These are phyloP conservation scores for Achlya flavicornis DNA, from an alignment of 2,888 invertebrate species.

Conservation along the genomic window DNA sequence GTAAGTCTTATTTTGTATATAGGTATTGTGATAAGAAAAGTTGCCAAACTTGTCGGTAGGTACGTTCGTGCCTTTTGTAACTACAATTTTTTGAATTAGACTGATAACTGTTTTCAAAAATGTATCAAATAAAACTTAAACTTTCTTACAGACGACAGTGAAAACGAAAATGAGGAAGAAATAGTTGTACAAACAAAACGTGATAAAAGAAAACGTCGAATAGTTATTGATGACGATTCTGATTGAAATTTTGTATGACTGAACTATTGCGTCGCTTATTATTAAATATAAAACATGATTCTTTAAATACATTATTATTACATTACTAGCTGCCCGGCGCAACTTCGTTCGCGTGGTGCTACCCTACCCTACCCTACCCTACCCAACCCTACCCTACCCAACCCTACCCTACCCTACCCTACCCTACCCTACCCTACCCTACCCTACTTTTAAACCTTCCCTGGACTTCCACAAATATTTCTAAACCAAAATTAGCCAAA, in stretches of 20 bases:
- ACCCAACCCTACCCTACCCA: no score
- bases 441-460: no score
- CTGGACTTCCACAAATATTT: no score
- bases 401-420: no score
- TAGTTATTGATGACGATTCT: constrained; percentile 74
- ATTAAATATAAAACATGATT: constrained; percentile 7
- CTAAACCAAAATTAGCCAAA: no score
- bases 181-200: constrained; percentile 56
- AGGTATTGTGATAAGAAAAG: neutral
- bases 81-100: no score
- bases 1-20: constrained; percentile 45
- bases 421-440: no score
- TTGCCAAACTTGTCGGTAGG: no score
- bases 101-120: neutral
- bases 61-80: no score
- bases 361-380: no score
- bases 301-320: neutral
- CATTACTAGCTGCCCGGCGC: no score
- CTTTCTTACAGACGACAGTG: constrained; percentile 61
- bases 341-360: no score
- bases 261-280: constrained; percentile 1
- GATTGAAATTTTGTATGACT: constrained; percentile 47
- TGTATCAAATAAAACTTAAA: neutral
- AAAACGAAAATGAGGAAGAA: constrained; percentile 56
- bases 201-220: constrained; percentile 58